Evolutionary conservation across 1,140 invertebrate species (phyloP), one percentile per base, ranked within the genome.

Genomic region (Dysdera silvatica): DNA sequence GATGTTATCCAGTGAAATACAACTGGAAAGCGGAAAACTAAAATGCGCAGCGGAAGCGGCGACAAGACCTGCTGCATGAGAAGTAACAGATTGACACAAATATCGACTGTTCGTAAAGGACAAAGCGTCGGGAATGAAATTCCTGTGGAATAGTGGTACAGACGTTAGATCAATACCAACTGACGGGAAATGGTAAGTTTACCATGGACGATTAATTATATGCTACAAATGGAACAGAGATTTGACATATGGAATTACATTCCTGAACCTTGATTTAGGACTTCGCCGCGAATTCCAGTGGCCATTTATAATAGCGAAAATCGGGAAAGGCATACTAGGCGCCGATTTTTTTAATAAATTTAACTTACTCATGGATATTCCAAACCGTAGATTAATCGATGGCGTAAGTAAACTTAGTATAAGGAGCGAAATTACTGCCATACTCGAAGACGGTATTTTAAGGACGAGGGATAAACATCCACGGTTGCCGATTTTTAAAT

Each of bases 161-260:
- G 60, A 53, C 32, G 48, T 61, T 4, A 35, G 18, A 10, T 2
- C 31, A 4, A 28, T 53, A 4, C 10, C 59, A 0, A 28, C 0
- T 18, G 28, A n/a, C n/a, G 29, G 23, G 41, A 18, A 40, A 1
- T 24, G 0, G 10, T 2, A 33, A 43, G 3, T 28, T 0, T 47
- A 14, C 33, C n/a, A n/a, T n/a, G n/a, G 51, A 62, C 0, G 53
- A 55, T 10, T 43, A 55, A 37, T 29, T 62, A 20, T 62, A 61
- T 48, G 59, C 49, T 20, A 35, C 48, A 18, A 61, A 61, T 43
- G 33, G 49, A 3, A 53, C 48, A 1, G 43, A 43, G 26, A 53
- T 52, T 5, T 1, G 4, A 47, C 60, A 26, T 54, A 31, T 31
- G 37, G 51, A 23, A 12, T 35, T 8, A 29, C 35, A 49, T 37